phyloP scores from a whole-genome alignment of 1,140 invertebrate species.

The Octopus bimaculoides region DNA sequence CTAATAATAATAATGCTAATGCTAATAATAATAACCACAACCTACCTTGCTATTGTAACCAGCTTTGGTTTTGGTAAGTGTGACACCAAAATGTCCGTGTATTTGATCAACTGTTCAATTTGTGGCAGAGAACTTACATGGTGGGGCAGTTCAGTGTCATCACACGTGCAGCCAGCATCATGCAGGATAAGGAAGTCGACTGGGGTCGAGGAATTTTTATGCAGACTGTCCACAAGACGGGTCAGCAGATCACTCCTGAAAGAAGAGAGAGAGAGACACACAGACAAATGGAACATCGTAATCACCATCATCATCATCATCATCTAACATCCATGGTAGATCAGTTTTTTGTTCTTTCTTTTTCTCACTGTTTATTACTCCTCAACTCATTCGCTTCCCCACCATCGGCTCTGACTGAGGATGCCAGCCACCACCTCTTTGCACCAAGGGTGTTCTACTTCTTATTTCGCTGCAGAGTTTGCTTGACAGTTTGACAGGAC shows the following conservation, averaged over 20 bases:
- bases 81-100: conserved; percentile 66
- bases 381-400: too few relatives aligned
- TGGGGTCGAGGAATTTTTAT: conserved; percentile 29
- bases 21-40: neutral
- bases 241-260: conserved; percentile 27
- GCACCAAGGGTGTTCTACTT: too few relatives aligned
- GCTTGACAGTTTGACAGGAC: too few relatives aligned
- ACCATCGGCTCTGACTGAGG: too few relatives aligned
- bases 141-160: conserved; percentile 75
- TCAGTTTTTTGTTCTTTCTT: too few relatives aligned
- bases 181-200: conserved; percentile 70
- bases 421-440: too few relatives aligned
- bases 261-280: neutral
- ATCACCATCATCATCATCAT: too few relatives aligned
- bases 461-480: too few relatives aligned
- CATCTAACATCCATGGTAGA: too few relatives aligned
- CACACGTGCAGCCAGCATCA: conserved; percentile 82
- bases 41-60: conserved; percentile 70
- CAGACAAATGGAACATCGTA: neutral
- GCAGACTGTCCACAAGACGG: conserved; percentile 21
- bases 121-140: conserved; percentile 73
- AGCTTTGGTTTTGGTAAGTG: conserved; percentile 69
- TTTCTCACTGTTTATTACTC: too few relatives aligned
- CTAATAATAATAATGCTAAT: neutral
- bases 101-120: conserved; percentile 65